These are phyloP conservation scores for Ceyx margarethae DNA, from an alignment of 2,113 vertebrate genomes.

Conservation along the genomic window DNA sequence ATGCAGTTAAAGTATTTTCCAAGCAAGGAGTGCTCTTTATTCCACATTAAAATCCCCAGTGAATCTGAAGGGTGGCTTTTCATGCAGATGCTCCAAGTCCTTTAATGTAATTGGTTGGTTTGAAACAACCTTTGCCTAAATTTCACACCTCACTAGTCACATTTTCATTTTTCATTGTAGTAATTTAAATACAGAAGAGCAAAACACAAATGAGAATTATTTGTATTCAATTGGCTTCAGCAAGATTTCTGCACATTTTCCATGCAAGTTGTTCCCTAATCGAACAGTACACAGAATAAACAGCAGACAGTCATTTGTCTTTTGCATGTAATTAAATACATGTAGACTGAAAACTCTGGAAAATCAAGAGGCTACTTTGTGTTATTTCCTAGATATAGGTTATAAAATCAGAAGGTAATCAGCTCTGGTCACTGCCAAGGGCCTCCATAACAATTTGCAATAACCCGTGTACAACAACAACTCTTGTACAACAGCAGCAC, in stretches of 20 bases:
- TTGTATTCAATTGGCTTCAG: slow-evolving; percentile 11
- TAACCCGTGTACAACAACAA: background rate
- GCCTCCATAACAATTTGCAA: background rate
- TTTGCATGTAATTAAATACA: background rate
- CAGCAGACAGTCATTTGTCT: background rate
- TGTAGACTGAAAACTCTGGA: background rate
- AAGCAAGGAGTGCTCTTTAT: background rate
- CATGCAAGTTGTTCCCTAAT: slow-evolving; percentile 28
- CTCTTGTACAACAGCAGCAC: background rate
- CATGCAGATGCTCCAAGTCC: background rate
- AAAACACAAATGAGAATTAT: slow-evolving; percentile 35
- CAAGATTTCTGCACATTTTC: slow-evolving; percentile 34
- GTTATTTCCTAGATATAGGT: background rate
- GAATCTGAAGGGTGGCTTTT: background rate
- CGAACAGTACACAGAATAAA: slow-evolving; percentile 31
- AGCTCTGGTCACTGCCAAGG: background rate
- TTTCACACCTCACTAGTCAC: slow-evolving; percentile 13
- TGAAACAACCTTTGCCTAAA: slow-evolving; percentile 8
- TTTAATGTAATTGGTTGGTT: background rate
- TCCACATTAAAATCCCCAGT: background rate
- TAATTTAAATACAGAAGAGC: slow-evolving; percentile 31
- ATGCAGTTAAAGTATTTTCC: background rate
- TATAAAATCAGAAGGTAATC: background rate
- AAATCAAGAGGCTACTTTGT: background rate
- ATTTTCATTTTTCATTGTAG: slow-evolving; percentile 30